Percentiles rank a stretch among this genome's conserved stretches.
Conservation (phyloP, 1,140 invertebrate species). For the Drosophila suzukii region DNA sequence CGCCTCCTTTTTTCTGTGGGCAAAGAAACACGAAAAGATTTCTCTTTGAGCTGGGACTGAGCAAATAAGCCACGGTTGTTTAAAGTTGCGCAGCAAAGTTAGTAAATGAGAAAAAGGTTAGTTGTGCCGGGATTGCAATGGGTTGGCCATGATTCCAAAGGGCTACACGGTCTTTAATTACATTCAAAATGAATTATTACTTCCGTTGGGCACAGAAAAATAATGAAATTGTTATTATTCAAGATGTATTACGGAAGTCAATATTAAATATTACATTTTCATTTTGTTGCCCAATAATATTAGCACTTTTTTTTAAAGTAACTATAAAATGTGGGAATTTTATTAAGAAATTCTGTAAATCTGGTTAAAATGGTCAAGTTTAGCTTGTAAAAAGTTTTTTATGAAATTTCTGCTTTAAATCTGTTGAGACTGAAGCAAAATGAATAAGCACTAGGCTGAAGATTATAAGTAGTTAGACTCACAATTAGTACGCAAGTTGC, state of each 20-base stretch:
- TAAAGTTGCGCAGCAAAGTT: conserved; percentile 34
- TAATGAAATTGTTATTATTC: not conserved
- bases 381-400: not conserved
- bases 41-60: conserved; percentile 32
- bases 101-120: conserved; percentile 50
- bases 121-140: conserved; percentile 6
- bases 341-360: not conserved
- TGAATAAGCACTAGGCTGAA: not conserved
- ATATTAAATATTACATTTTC: too few relatives aligned
- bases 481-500: conserved; percentile 73
- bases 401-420: not conserved
- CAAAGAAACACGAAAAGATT: conserved; percentile 51
- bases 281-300: not conserved
- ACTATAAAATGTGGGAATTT: too few relatives aligned
- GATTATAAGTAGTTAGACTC: conserved; percentile 44
- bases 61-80: conserved; percentile 54
- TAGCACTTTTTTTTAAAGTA: not conserved
- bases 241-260: too few relatives aligned
- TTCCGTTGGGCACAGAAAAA: not conserved
- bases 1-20: conserved; percentile 75
- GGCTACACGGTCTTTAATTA: not conserved
- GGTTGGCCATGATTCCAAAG: not conserved
- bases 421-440: not conserved
- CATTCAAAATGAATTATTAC: not conserved
- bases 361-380: not conserved